Base-by-base conservation (phyloP, 2,797 vertebrate genomes). In the Gymnothorax javanicus region DNA sequence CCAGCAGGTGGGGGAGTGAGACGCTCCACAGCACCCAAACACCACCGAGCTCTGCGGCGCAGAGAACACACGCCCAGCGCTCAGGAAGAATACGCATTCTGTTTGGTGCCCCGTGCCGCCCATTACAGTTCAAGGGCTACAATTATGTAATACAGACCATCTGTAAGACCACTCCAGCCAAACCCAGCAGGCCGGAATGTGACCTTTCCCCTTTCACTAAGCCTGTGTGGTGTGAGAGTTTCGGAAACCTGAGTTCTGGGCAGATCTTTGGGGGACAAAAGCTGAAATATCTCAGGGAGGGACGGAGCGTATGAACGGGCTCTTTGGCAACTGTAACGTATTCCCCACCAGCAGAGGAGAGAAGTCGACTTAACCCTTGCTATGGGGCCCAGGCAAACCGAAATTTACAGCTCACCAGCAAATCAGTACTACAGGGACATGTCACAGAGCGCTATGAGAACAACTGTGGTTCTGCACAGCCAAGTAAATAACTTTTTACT, bases 61-160 rank as follows among this genome's bases (percentile, higher is more conserved):
- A 84, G 59, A 59, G 33, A 64, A 50, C 58, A 82, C 17, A 25
- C 64, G 67, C 67, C 67, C 43, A 11, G 50, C n/a, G 13, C 67
- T 73, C 69, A 60, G 15, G 50, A 27, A 85, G 50, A 85, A 84
- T 62, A 23, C 62, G 52, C 67, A 25, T 62, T 50, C 83, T 84
- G 27, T 84, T 64, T 43, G 27, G 56, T 50, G 27, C 15, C 57
- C 59, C 67, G 59, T 27, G 62, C 59, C 59, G 23, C 62, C 54
- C 57, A 85, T 85, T 85, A 85, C 64, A 25, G 67, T 64, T 73
- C 62, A 85, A 71, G 64, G 67, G 67, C 52, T 71, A 54, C 84
- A 85, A 85, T 85, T 85, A 85, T 85, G 84, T 85, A 85, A 85
- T 73, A 64, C 54, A 67, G 43, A 57, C 67, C 84, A 85, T 85